These are phyloP conservation scores for Saguinus midas DNA, from an alignment of 2,113 vertebrate genomes.

Conservation along the genomic window DNA sequence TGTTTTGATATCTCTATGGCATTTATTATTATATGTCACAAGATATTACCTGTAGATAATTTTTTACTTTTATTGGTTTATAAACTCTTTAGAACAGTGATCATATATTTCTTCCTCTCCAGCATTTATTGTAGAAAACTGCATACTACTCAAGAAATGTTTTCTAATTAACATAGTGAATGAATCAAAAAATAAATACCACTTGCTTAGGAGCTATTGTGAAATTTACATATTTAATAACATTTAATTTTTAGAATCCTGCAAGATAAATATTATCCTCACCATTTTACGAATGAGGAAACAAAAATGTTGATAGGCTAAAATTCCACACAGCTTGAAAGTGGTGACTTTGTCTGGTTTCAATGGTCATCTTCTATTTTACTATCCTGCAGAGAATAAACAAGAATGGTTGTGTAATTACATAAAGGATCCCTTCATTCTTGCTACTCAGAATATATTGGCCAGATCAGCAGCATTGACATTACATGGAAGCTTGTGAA, in stretches of 20 bases:
- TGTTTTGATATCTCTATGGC: neutral
- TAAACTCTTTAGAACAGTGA: neutral
- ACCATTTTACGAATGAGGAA: slow-evolving; percentile 47
- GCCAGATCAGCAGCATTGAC: neutral
- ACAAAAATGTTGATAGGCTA: neutral
- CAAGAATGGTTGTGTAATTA: neutral
- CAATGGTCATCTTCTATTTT: neutral
- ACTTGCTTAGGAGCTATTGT: slow-evolving; percentile 15
- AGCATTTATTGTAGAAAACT: neutral
- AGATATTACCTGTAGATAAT: neutral
- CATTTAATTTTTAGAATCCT: slow-evolving; percentile 42
- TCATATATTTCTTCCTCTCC: slow-evolving; percentile 7
- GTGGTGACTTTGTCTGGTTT: neutral
- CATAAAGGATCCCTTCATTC: neutral
- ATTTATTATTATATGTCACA: neutral
- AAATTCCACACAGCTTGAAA: neutral
- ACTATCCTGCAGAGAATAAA: neutral
- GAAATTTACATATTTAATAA: slow-evolving; percentile 39
- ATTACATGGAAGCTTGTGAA: neutral
- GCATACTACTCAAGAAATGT: neutral
- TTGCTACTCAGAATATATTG: neutral
- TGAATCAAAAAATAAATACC: slow-evolving; percentile 19
- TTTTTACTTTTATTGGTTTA: neutral
- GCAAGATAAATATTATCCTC: slow-evolving; percentile 41
- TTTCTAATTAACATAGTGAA: slow-evolving; percentile 37